These are phyloP conservation scores for Heliopora coerulea DNA, from an alignment of 92 coral and sea anemone species.

Conservation along the genomic window DNA sequence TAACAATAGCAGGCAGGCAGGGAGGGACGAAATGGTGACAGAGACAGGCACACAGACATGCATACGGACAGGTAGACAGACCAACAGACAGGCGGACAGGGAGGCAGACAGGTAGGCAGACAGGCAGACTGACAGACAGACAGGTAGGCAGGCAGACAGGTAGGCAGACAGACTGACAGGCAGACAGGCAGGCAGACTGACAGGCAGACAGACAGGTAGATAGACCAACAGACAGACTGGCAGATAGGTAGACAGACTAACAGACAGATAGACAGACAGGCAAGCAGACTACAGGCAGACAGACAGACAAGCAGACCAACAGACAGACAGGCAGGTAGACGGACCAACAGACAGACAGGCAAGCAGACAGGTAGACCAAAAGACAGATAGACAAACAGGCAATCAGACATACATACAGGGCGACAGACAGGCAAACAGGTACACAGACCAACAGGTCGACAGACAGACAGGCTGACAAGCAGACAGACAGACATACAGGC, in stretches of 20 bases:
- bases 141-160: background rate
- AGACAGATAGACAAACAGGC: too few relatives aligned
- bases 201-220: conserved; percentile 1
- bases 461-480: too few relatives aligned
- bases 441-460: too few relatives aligned
- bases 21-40: background rate
- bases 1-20: too few relatives aligned
- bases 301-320: background rate
- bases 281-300: background rate
- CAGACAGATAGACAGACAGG: background rate
- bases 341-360: background rate
- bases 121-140: background rate
- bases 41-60: background rate
- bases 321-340: background rate
- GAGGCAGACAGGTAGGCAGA: background rate
- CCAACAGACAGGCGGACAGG: background rate
- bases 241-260: background rate
- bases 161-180: background rate
- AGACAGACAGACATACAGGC: too few relatives aligned
- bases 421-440: too few relatives aligned
- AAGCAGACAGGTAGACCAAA: too few relatives aligned
- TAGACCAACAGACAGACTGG: background rate
- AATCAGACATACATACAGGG: too few relatives aligned
- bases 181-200: background rate
- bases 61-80: background rate